A percentile compares a stretch with the other conserved stretches of the same genome.
phyloP scores from a whole-genome alignment of 2,113 vertebrate genomes.

The Sebastes fasciatus region DNA sequence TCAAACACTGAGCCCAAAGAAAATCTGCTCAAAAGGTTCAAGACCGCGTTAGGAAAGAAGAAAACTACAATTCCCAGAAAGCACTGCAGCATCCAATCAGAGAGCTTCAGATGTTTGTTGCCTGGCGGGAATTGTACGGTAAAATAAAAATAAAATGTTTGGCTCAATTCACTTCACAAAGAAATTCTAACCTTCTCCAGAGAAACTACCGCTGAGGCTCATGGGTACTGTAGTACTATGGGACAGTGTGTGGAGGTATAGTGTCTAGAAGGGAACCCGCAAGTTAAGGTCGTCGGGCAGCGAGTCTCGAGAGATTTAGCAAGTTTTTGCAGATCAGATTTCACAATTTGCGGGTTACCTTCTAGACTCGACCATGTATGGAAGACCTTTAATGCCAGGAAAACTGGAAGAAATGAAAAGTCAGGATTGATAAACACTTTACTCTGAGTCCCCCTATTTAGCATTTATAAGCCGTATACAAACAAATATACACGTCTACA shows the following conservation, averaged over 20 bases:
- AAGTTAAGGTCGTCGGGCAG: too few relatives aligned
- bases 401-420: not conserved
- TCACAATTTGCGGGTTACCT: too few relatives aligned
- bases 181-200: too few relatives aligned
- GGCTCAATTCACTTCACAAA: not conserved
- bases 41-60: not conserved
- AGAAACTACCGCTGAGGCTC: not conserved
- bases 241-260: not conserved
- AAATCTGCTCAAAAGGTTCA: not conserved
- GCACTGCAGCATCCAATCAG: slow-evolving; percentile 31
- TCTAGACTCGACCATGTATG: not conserved
- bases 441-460: not conserved
- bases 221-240: slow-evolving; percentile 6
- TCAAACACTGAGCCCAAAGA: not conserved
- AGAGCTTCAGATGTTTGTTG: not conserved
- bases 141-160: not conserved
- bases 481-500: too few relatives aligned
- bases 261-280: too few relatives aligned
- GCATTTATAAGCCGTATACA: not conserved
- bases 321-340: too few relatives aligned
- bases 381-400: not conserved
- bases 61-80: slow-evolving; percentile 29
- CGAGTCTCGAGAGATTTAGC: too few relatives aligned
- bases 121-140: not conserved
- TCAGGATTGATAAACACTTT: not conserved